phyloP scores from a whole-genome alignment of 2,113 vertebrate species.

The Proterorhinus semilunaris region DNA sequence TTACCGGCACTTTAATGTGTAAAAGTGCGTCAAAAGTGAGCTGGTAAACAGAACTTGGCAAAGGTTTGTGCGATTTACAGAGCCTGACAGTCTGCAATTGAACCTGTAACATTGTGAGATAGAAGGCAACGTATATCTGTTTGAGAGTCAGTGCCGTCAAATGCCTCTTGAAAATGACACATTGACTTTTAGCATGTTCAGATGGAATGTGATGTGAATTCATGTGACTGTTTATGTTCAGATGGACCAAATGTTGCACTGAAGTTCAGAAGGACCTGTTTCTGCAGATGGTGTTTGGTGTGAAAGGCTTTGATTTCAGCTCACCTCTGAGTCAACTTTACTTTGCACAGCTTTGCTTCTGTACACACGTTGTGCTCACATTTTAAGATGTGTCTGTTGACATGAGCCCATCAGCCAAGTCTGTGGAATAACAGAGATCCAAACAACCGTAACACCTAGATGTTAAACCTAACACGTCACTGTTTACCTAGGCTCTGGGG shows the following conservation, averaged over 20 bases:
- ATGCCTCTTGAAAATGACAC: neutral
- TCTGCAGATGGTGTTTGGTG: slow-evolving; percentile 14
- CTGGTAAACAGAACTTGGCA: no score
- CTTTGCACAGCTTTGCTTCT: slow-evolving; percentile 25
- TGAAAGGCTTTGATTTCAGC: slow-evolving; percentile 29
- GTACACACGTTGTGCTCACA: slow-evolving; percentile 8
- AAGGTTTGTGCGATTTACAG: no score
- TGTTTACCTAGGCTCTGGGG: slow-evolving; percentile 63
- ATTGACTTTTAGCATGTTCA: no score
- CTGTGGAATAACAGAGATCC: slow-evolving; percentile 34
- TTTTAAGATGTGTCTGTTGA: slow-evolving; percentile 35
- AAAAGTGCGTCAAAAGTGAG: no score
- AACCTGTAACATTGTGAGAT: no score
- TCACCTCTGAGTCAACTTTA: slow-evolving; percentile 32
- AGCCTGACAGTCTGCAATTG: no score
- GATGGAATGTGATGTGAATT: neutral
- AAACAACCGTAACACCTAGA: slow-evolving; percentile 53
- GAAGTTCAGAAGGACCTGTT: slow-evolving; percentile 16
- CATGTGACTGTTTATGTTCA: slow-evolving; percentile 11
- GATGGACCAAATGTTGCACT: neutral
- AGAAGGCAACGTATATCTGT: no score
- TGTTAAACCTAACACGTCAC: slow-evolving; percentile 60
- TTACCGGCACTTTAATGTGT: no score
- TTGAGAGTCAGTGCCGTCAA: neutral
- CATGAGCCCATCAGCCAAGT: slow-evolving; percentile 33